Base-by-base conservation (phyloP, 2,113 vertebrate genomes). In the Sebastes schlegelii region DNA sequence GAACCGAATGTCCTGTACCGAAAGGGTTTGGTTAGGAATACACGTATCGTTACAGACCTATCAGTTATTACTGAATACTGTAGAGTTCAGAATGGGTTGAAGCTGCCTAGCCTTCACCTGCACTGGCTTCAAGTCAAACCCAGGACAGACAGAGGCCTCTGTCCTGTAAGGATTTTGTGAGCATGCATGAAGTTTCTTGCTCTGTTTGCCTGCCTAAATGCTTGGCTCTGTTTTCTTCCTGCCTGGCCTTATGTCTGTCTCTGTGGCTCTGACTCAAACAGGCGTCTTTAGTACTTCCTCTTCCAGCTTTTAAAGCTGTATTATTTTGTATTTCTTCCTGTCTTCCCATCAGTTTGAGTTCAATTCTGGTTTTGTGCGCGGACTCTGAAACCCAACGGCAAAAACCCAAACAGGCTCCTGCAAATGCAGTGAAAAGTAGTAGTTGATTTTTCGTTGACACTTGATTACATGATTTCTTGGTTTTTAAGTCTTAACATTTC, bases 401-500 rank as follows among this genome's bases (percentile, higher is more conserved):
- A 34, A 60, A 77, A 58, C 34, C 4, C 34, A 34, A 62, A 63
- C 34, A 17, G 42, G 12, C 40, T 40, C 46, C 42, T 34, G 4
- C 40, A 57, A 65, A 74, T 43, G 23, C 40, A 68, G 26, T 2
- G 0, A 49, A 46, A 6, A 46, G 17, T 34, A 10, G 19, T 63
- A 14, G 26, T 63, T 19, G 14, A 6, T 17, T 46, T 16, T 43
- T 12, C 52, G 2, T 42, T 42, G 11, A 21, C 17, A 4, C 8
- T 43, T 8, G 40, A 26, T 64, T 17, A 64, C 3, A n/a, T 49
- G 43, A 58, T 57, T 57, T 42, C 10, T 49, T 3, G 17, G 43
- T 49, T 43, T 48, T 75, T 2, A 48, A n/a, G 49, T 74, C 58
- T 84, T 55, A 63, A 60, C 54, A 49, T 48, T 57, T 40, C 51